Evolutionary conservation across 2,888 invertebrate genomes (phyloP), one percentile per base, ranked within the genome.

Genomic region (Chymomyza procnemis): DNA sequence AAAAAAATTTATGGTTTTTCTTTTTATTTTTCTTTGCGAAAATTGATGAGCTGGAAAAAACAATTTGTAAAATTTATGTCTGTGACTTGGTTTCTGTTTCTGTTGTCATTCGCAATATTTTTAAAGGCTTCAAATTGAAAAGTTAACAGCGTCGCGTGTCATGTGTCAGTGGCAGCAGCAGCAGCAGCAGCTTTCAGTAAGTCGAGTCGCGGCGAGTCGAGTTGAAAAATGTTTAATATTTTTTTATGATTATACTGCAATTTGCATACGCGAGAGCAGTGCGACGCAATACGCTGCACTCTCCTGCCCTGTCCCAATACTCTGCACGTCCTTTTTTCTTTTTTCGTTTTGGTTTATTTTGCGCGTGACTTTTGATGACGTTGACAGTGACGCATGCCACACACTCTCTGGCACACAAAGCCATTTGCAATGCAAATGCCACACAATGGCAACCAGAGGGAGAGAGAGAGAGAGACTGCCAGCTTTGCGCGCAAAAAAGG

Each of bases 401-500:
- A 58, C 16, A 30, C 18, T n/a, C 16, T n/a, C 30, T 19, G 3
- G 26, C 55, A 14, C 34, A 34, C 9, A 21, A 34, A 19, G 12
- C 21, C 75, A 85, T 84, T 84, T 84, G 85, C 84, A 84, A 73
- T 84, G 81, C 84, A 84, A 86, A 85, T 81, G 75, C 57, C 61
- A 63, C 64, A 67, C 34, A 41, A 34, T 34, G 5, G 34, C 3
- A 34, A 9, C 34, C n/a, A n/a, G n/a, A n/a, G n/a, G n/a, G n/a
- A n/a, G 34, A 34, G 12, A 12, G 34, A 12, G 34, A 34, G 12
- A 12, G 34, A 12, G 26, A 41, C 1, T 14, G 30, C n/a, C n/a
- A 6, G 26, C 26, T 6, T 26, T 16, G 55, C 61, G 19, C 18
- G 46, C 1, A n/a, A 59, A 61, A 57, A 69, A 21, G 30, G 50